Conservation (phyloP, 2,888 invertebrate species). For the Drosophila leonis region DNA sequence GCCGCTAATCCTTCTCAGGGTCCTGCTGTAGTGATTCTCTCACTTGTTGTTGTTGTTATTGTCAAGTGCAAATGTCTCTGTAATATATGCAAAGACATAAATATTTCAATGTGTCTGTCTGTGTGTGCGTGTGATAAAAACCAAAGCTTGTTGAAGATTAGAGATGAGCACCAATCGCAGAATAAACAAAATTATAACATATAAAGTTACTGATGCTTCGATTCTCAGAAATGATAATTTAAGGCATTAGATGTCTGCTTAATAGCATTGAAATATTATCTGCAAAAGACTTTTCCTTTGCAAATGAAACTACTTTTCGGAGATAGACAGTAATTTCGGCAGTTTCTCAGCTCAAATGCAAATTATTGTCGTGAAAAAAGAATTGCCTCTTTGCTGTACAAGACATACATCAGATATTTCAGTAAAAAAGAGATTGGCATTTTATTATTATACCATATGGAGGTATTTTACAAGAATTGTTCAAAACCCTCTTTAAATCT, state of each 20-base stretch:
- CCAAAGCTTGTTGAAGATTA: conserved; percentile 28
- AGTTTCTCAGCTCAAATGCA: too few species aligned
- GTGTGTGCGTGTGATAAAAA: conserved; percentile 45
- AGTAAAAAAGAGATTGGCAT: background rate
- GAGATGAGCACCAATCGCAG: conserved; percentile 61
- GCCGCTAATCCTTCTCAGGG: conserved; percentile 67
- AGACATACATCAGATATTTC: background rate
- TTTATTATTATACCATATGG: background rate
- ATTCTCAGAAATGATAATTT: background rate
- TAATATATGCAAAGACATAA: conserved; percentile 79
- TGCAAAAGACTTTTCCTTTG: too few species aligned
- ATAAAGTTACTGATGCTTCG: background rate
- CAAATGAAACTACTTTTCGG: too few species aligned
- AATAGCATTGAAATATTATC: background rate
- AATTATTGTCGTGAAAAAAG: too few species aligned
- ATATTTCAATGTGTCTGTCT: conserved; percentile 64
- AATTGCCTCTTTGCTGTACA: background rate
- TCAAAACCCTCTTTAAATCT: background rate
- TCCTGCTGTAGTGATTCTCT: conserved; percentile 38
- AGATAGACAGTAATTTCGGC: too few species aligned
- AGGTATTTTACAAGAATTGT: background rate
- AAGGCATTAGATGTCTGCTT: background rate
- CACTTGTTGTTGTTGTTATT: conserved; percentile 56
- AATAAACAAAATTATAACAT: conserved; percentile 1
- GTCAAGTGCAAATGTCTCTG: conserved; percentile 75